Percentiles rank a stretch among this genome's conserved stretches.
Conservation (phyloP, 2,888 invertebrate species). For the Andrena haemorrhoa region DNA sequence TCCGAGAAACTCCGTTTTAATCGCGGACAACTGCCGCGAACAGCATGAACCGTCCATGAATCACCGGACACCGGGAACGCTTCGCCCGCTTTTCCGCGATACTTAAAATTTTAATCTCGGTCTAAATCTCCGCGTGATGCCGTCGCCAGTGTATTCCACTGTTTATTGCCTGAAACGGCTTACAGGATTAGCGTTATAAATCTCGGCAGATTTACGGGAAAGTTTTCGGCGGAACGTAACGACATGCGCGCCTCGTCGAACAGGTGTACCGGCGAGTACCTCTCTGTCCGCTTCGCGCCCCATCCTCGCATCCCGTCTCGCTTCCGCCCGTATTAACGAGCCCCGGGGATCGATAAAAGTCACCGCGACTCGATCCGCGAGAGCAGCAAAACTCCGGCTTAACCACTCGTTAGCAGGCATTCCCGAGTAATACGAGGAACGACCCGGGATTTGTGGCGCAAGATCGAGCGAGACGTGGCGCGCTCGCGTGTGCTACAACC, state of each 20-base stretch:
- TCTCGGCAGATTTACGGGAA: conserved; percentile 27
- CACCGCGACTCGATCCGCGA: conserved; percentile 21
- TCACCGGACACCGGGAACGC: conserved; percentile 34
- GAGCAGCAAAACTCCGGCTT: conserved; percentile 31
- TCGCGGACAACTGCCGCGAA: background rate
- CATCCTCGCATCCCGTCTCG: conserved; percentile 3
- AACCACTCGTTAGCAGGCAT: conserved; percentile 43
- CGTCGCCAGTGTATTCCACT: conserved; percentile 2
- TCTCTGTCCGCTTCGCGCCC: background rate
- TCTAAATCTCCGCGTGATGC: conserved; percentile 42
- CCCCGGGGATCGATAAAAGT: conserved; percentile 41
- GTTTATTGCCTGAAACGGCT: conserved; percentile 48
- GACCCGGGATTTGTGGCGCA: conserved; percentile 31
- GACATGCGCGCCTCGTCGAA: conserved; percentile 4
- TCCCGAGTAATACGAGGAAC: conserved; percentile 41
- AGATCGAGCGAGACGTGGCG: conserved; percentile 18
- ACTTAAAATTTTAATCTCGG: conserved; percentile 55
- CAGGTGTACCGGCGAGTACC: background rate
- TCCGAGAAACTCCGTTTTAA: conserved; percentile 15
- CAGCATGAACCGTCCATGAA: conserved; percentile 28
- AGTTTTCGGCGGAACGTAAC: conserved; percentile 16
- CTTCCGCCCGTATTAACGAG: conserved; percentile 27
- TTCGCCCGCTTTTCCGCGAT: conserved; percentile 44
- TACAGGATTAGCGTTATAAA: conserved; percentile 43
- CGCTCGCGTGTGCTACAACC: conserved; percentile 2